A percentile compares a stretch with the other conserved stretches of the same genome.
Evolutionary conservation across 1,140 invertebrate genomes (phyloP).

Genomic region (Listronotus bonariensis): DNA sequence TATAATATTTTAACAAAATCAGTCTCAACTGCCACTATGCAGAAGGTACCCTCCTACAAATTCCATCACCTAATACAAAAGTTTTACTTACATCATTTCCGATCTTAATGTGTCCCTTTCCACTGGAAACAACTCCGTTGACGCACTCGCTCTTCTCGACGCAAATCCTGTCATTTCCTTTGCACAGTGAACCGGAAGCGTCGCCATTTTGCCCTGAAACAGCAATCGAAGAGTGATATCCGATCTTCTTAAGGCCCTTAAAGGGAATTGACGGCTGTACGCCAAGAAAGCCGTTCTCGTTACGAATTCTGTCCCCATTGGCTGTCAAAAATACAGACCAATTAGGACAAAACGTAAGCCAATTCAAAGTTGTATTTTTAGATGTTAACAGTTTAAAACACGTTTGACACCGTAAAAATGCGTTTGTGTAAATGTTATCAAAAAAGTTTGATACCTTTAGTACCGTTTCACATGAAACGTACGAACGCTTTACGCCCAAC

Average conservation of each 20-base stretch:
- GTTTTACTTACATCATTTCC: slow-evolving; percentile 54
- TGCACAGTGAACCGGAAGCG: slow-evolving; percentile 48
- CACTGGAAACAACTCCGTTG: slow-evolving; percentile 62
- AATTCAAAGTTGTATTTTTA: too few species aligned
- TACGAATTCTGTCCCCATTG: slow-evolving; percentile 40
- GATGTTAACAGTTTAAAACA: too few species aligned
- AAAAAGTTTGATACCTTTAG: too few species aligned
- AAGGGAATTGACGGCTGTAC: slow-evolving; percentile 45
- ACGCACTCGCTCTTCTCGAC: slow-evolving; percentile 61
- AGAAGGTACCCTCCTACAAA: background rate
- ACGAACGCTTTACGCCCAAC: too few species aligned
- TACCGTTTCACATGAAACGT: too few species aligned
- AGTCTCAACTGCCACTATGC: too few species aligned
- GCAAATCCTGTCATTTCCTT: slow-evolving; percentile 61
- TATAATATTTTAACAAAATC: too few species aligned
- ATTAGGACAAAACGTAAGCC: slow-evolving; percentile 3
- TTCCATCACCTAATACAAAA: slow-evolving; percentile 1
- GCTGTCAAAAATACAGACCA: slow-evolving; percentile 33
- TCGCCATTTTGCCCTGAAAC: slow-evolving; percentile 26
- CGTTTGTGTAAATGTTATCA: too few species aligned
- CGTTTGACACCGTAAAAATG: too few species aligned
- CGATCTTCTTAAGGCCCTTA: slow-evolving; percentile 30
- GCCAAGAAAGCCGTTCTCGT: slow-evolving; percentile 46
- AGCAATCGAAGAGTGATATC: slow-evolving; percentile 16
- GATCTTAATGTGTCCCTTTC: slow-evolving; percentile 56